Conservation (phyloP, 2,797 vertebrate genomes). For the Fundulus diaphanus region DNA sequence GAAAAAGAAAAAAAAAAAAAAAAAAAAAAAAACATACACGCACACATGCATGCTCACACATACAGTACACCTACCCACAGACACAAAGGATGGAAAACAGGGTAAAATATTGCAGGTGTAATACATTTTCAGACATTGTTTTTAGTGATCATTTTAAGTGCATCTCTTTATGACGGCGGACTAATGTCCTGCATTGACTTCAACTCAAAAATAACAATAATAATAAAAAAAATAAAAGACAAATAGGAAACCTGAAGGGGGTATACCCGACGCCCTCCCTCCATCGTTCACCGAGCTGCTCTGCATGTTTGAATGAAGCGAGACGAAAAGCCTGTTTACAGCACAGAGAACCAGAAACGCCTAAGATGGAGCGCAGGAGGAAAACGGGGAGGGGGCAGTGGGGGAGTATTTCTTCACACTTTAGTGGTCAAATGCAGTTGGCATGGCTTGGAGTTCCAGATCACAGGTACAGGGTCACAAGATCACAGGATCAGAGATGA, state of each 20-base stretch:
- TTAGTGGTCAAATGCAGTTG: slow-evolving; percentile 48
- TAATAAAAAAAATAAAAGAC: not conserved
- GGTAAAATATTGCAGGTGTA: slow-evolving; percentile 59
- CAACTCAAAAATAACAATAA: slow-evolving; percentile 13
- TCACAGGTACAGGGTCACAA: slow-evolving; percentile 66
- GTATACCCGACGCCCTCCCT: slow-evolving; percentile 16
- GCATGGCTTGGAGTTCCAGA: slow-evolving; percentile 78
- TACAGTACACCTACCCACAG: slow-evolving; percentile 37
- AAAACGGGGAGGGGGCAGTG: slow-evolving; percentile 17
- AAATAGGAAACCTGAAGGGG: slow-evolving; percentile 29
- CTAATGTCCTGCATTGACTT: slow-evolving; percentile 51
- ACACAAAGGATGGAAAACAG: slow-evolving; percentile 58
- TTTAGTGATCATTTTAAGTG: slow-evolving; percentile 58
- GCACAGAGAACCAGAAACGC: slow-evolving; percentile 39
- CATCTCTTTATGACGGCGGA: slow-evolving; percentile 39
- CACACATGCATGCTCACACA: slow-evolving; percentile 28
- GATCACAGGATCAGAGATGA: slow-evolving; percentile 45
- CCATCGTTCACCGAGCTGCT: slow-evolving; percentile 13
- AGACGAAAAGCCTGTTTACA: slow-evolving; percentile 29
- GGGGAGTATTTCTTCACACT: slow-evolving; percentile 29
- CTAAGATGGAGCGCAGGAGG: slow-evolving; percentile 26
- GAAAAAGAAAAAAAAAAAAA: not conserved
- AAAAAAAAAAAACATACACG: slow-evolving; percentile 13
- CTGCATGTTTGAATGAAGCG: slow-evolving; percentile 19
- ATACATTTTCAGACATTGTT: slow-evolving; percentile 56